Base-by-base conservation (phyloP, 2,888 invertebrate species). In the Amphiduros pacificus region DNA sequence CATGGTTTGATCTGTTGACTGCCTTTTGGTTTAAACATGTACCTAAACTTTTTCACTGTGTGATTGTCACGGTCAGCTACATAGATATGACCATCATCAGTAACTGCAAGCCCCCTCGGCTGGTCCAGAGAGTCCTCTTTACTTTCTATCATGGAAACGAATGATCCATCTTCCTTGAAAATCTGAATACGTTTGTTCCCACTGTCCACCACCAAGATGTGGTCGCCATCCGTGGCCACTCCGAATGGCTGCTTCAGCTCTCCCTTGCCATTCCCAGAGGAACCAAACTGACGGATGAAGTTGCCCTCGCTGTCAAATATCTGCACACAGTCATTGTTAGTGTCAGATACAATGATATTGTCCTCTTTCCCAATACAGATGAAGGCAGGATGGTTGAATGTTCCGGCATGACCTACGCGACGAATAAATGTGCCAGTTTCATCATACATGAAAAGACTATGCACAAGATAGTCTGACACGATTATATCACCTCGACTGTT, bases 11-110 rank as follows among this genome's bases (percentile, higher is more conserved):
- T n/a, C 48, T 20, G 20, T 14, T 48, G 48, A n/a, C 20, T 20
- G 48, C 20, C 48, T n/a, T 48, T 17, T 20, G 20, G 11, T 58
- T n/a, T n/a, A n/a, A n/a, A 59, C 65, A 53, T 59, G 60, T 65
- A 65, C 29, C 55, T 44, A 50, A 26, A 65, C 50, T 69, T 65
- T 63, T 70, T 70, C 32, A 70, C 59, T 56, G 68, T 69, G 59
- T 70, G 65, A 48, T 68, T 67, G 50, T 70, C 65, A 48, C 68
- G 60, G 61, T 70, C 70, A 20, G 70, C 70, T 27, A 70, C 68
- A 29, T 54, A 61, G 20, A 67, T 60, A 27, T 63, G 62, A 2
- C 70, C 70, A 41, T 68, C 68, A 9, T 32, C 24, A 5, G 67
- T 63, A 2, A 70, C 48, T 14, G 66, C 65, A 24, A 70, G 52